Evolutionary conservation across 2,888 invertebrate species (phyloP), one percentile per base, ranked within the genome.

Genomic region (Xestia rhomboidea): DNA sequence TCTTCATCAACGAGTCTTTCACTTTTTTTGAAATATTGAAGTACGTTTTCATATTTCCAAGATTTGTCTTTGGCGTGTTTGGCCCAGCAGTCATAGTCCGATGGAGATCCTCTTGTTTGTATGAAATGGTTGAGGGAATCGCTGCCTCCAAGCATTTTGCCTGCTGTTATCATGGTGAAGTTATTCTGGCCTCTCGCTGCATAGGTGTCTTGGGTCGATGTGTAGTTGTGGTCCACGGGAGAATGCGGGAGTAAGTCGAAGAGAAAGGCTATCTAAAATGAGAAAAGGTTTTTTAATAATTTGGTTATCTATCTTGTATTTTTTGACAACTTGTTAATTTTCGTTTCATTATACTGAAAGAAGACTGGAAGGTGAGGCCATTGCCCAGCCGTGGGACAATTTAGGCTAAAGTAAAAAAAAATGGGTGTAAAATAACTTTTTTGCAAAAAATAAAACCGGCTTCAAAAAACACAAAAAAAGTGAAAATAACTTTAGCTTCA

Each of bases 81-180:
- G 0, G 85, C 83, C 85, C 86, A 86, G n/a, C 13, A 7, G 30
- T 85, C 51, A 2, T n/a, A 83, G 38, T 83, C 81, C 3, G 13
- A n/a, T 10, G 30, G 1, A 2, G 1, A 0, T 2, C 85, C 85
- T 66, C 85, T 73, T 0, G 34, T 1, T 0, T 76, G 57, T 27
- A 85, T 3, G 0, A 79, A 63, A 71, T 86, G 83, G 30, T 85
- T 81, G 18, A 86, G 62, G 27, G 83, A 71, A 63, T 18, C 76
- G 34, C 68, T 76, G 13, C 85, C 85, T 38, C 85, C 86, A 10
- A 86, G 57, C 78, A 77, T 81, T 49, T 77, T 83, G 0, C 85
- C 85, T 0, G 85, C 77, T 38, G 81, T 83, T 66, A 86, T 21
- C 44, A 30, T 81, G 4, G 76, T 85, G 5, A 46, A 68, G 30